phyloP scores from a whole-genome alignment of 1,140 invertebrate species.

The Aleiodes sp. region DNA sequence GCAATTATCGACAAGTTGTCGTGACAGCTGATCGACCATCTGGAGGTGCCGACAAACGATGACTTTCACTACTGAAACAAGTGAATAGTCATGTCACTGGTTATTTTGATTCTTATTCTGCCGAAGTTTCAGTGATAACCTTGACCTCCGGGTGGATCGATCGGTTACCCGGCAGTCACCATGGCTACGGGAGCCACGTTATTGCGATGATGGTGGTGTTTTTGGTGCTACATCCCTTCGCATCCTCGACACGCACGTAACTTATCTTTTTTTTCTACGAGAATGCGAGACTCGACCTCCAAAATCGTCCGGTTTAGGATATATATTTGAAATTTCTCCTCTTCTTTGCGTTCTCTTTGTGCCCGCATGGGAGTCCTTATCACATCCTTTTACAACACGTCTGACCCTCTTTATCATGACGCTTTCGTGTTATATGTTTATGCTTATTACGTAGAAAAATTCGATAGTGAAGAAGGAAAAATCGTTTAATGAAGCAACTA shows the following conservation, averaged over 20 bases:
- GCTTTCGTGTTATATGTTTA: not conserved
- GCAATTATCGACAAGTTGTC: too few species aligned
- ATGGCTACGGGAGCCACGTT: conserved; percentile 56
- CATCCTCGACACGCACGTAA: conserved; percentile 33
- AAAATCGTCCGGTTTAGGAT: not conserved
- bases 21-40: too few species aligned
- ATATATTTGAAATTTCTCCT: not conserved
- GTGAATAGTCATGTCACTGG: too few species aligned
- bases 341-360: not conserved
- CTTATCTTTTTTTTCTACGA: not conserved
- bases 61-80: too few species aligned
- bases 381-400: not conserved
- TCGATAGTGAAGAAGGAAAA: too few species aligned
- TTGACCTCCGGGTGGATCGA: conserved; percentile 64
- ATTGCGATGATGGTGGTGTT: conserved; percentile 38
- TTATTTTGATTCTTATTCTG: conserved; percentile 10
- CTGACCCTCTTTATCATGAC: not conserved
- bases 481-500: too few species aligned
- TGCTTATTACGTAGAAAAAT: not conserved
- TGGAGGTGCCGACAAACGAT: too few species aligned
- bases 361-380: not conserved
- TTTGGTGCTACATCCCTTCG: conserved; percentile 42
- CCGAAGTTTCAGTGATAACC: conserved; percentile 54
- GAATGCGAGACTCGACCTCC: not conserved
- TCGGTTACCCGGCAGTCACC: conserved; percentile 61